These are phyloP conservation scores for Silurus lanzhouensis DNA, from an alignment of 2,797 vertebrate genomes.

Conservation along the genomic window DNA sequence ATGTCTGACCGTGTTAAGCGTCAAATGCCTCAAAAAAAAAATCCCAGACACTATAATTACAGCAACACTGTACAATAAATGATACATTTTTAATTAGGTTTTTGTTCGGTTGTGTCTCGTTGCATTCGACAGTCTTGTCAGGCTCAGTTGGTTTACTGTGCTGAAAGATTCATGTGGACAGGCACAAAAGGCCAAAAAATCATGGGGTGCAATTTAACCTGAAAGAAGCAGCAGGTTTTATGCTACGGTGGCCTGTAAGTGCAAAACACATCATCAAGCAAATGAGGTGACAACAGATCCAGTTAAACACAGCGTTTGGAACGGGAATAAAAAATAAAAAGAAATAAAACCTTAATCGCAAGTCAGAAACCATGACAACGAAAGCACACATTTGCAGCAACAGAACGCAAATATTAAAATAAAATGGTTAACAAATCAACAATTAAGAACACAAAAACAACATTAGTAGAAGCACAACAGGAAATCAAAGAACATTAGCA, in stretches of 20 bases:
- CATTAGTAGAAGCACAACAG: background rate
- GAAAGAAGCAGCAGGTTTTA: background rate
- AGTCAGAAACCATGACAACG: background rate
- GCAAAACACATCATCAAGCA: background rate
- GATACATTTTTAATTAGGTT: background rate
- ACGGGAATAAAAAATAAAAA: background rate
- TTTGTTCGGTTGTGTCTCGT: slow-evolving; percentile 24
- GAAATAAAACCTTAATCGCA: background rate
- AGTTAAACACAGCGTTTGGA: background rate
- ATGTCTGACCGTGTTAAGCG: background rate
- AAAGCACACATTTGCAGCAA: background rate
- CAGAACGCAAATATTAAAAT: background rate
- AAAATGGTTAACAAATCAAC: background rate
- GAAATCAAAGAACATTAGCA: background rate
- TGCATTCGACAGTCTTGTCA: slow-evolving; percentile 35
- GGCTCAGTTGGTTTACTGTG: background rate
- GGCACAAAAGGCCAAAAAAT: slow-evolving; percentile 17
- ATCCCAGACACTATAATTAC: background rate
- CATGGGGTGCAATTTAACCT: background rate
- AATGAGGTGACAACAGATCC: too few species aligned
- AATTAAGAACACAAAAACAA: background rate
- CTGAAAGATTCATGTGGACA: slow-evolving; percentile 16
- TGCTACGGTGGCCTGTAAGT: background rate
- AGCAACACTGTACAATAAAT: background rate
- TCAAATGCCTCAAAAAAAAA: background rate